phyloP scores from a whole-genome alignment of 2,797 vertebrate species.

The Danio albolineatus region DNA sequence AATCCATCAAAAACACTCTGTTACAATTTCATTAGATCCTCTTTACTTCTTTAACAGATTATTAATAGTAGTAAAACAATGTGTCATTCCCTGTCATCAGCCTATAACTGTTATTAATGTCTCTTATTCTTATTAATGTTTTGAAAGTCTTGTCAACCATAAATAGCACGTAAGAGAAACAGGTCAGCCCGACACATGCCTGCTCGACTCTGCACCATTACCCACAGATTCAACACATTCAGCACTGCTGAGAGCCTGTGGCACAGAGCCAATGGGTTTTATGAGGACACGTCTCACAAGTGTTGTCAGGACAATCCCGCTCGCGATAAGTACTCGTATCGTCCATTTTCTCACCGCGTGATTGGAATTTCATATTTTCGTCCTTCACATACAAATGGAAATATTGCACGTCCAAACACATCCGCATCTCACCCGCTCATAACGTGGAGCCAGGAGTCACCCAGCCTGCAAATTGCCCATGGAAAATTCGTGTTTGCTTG shows the following conservation, averaged over 20 bases:
- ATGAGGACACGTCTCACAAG: constrained; percentile 42
- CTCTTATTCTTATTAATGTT: no score
- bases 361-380: constrained; percentile 74
- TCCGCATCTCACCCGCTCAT: constrained; percentile 78
- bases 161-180: constrained; percentile 9
- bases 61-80: no score
- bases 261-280: constrained; percentile 41
- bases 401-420: constrained; percentile 73
- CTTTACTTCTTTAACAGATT: no score
- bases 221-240: constrained; percentile 30
- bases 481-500: constrained; percentile 81
- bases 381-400: constrained; percentile 71
- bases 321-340: constrained; percentile 57
- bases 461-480: constrained; percentile 83
- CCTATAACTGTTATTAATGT: no score
- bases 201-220: constrained; percentile 33
- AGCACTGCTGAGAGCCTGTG: constrained; percentile 23
- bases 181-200: neutral
- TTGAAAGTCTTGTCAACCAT: neutral
- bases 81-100: no score
- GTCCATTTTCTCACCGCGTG: constrained; percentile 75
- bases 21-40: no score
- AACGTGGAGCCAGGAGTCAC: constrained; percentile 77
- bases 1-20: no score
- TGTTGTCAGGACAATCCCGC: constrained; percentile 49